Evolutionary conservation across 2,113 vertebrate genomes (phyloP), one percentile per base, ranked within the genome.

Genomic region (Amphiprion percula): DNA sequence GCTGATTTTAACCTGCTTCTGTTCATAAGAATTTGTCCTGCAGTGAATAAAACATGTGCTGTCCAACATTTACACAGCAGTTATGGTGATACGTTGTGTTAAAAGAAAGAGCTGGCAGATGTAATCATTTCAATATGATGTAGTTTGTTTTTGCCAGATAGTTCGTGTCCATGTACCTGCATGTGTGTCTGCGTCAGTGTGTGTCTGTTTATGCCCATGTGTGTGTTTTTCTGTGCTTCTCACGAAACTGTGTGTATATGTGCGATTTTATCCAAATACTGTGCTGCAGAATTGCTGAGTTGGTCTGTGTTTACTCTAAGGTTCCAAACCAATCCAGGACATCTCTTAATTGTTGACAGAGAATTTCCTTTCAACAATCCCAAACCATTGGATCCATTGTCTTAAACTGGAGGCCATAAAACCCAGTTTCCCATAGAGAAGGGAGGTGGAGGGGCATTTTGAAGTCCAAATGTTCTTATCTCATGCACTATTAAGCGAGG

Each of bases 401-500:
- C 55, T 87, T 75, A 83, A 86, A 85, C 69, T 70, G 80, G 59
- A 68, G 52, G 73, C 65, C 77, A 82, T 92, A 86, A 93, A 94
- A 92, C 88, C 76, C 84, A 88, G 89, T 91, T 92, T 92, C 90
- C 88, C 84, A 86, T 86, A 86, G 77, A 90, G 79, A 75, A 46
- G 66, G 79, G 71, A 44, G 56, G 47, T 54, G 33, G 44, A 28
- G 67, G 74, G 62, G 41, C 65, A 68, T 90, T 93, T 87, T 87
- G 81, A 91, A 86, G 88, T 90, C 94, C 80, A 90, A 93, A 92
- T 89, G 90, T 91, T 93, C 91, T 92, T 92, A 94, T 95, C 92
- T 93, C 92, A 93, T 92, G 90, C 92, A 91, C 90, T 91, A 93
- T 95, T 94, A 93, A 94, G 90, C 85, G 75, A 83, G 88, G 90